These are phyloP conservation scores for Glaucopsyche alexis DNA, from an alignment of 2,888 invertebrate genomes.

Conservation along the genomic window DNA sequence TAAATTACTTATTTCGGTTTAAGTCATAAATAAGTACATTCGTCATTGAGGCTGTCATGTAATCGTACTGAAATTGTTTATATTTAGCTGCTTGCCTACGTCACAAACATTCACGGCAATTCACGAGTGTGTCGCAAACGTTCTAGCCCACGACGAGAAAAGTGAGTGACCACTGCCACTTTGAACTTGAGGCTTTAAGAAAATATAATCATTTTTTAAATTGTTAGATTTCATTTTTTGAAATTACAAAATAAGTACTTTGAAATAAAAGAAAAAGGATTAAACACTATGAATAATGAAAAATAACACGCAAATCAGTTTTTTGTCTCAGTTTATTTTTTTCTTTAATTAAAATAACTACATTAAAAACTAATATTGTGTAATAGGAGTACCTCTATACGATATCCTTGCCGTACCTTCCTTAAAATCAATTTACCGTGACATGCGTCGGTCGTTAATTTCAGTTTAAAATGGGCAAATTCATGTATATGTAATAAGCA, in stretches of 20 bases:
- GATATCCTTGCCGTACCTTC: not conserved
- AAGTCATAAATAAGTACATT: not conserved
- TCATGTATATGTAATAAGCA: no score
- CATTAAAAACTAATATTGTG: no score
- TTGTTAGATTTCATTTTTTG: not conserved
- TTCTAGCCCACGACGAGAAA: not conserved
- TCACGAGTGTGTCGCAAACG: not conserved
- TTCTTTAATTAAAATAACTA: no score
- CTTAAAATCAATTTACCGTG: slow-evolving; percentile 3
- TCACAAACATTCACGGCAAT: not conserved
- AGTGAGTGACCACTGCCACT: not conserved
- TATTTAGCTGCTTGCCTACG: not conserved
- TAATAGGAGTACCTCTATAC: not conserved
- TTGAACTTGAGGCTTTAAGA: not conserved
- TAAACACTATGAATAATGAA: no score
- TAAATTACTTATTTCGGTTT: no score
- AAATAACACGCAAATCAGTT: no score
- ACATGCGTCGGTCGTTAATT: slow-evolving; percentile 1
- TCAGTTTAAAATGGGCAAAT: not conserved
- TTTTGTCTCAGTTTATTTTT: no score
- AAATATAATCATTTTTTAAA: no score
- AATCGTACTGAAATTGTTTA: not conserved
- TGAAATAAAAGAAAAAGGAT: no score
- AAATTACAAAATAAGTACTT: not conserved
- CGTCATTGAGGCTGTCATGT: not conserved